Evolutionary conservation across 2,113 vertebrate genomes (phyloP).

Genomic region (Gallinago undulata): DNA sequence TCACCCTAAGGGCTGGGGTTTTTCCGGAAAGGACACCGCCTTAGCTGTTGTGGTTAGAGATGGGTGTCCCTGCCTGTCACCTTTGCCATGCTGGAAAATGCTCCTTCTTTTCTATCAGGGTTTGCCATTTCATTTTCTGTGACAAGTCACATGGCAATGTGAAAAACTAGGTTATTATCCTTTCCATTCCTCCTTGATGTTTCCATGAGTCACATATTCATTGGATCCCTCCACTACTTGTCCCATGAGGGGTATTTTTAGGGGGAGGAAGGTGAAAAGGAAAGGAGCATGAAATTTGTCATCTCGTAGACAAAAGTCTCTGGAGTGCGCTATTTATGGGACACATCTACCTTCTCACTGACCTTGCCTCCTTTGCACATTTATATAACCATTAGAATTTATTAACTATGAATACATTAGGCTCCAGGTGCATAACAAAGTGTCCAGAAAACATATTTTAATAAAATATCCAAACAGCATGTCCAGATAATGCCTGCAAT

Average conservation of each 20-base stretch:
- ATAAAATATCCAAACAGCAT: conserved; percentile 35
- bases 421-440: conserved; percentile 30
- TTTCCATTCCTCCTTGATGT: not conserved
- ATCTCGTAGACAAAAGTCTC: not conserved
- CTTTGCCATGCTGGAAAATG: not conserved
- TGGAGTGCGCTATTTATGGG: not conserved
- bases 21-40: not conserved
- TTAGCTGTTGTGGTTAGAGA: not conserved
- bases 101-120: not conserved
- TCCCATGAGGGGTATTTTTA: not conserved
- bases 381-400: conserved; percentile 45
- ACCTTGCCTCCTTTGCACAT: conserved; percentile 22
- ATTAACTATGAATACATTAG: conserved; percentile 55
- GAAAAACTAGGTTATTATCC: conserved; percentile 1
- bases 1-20: not conserved
- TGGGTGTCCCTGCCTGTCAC: not conserved
- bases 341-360: not conserved
- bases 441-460: conserved; percentile 19
- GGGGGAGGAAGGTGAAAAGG: not conserved
- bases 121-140: not conserved
- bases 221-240: not conserved
- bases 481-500: conserved; percentile 34
- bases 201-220: not conserved
- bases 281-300: not conserved
- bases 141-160: not conserved